These are phyloP conservation scores for Zophobas atratus DNA, from an alignment of 1,140 invertebrate species.

Conservation along the genomic window DNA sequence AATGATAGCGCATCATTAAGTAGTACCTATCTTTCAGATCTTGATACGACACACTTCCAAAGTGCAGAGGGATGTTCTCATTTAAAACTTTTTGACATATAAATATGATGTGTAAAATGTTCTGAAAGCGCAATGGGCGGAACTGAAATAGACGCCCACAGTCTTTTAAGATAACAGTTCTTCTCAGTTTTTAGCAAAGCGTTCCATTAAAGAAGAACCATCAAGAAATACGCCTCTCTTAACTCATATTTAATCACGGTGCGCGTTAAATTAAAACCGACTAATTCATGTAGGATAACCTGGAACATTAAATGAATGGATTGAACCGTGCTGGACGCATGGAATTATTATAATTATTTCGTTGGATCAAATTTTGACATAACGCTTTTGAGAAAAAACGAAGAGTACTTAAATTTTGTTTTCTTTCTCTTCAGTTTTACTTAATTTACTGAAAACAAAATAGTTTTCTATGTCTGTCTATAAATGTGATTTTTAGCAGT, in stretches of 20 bases:
- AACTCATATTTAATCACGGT: constrained; percentile 35
- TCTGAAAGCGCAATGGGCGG: constrained; percentile 50
- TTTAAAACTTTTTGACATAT: constrained; percentile 48
- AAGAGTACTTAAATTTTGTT: too few species aligned
- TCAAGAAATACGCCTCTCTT: constrained; percentile 44
- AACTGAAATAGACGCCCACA: constrained; percentile 51
- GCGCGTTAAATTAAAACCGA: constrained; percentile 23
- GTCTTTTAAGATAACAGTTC: constrained; percentile 52
- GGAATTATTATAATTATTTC: too few species aligned
- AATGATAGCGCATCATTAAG: too few species aligned
- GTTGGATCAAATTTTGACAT: too few species aligned
- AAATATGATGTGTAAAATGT: constrained; percentile 52
- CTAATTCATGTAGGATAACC: not conserved
- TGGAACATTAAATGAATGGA: too few species aligned
- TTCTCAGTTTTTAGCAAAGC: constrained; percentile 52
- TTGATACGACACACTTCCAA: not conserved
- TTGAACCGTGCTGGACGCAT: too few species aligned
- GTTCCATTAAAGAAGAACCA: constrained; percentile 44
- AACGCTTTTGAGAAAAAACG: too few species aligned
- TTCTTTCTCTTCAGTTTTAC: too few species aligned
- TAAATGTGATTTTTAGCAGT: too few species aligned
- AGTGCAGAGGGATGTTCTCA: constrained; percentile 10
- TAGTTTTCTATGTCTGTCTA: too few species aligned
- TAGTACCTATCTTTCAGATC: too few species aligned
- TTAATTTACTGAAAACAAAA: too few species aligned